Evolutionary conservation across 2,888 invertebrate species (phyloP).

Genomic region (Leucozona laternaria): DNA sequence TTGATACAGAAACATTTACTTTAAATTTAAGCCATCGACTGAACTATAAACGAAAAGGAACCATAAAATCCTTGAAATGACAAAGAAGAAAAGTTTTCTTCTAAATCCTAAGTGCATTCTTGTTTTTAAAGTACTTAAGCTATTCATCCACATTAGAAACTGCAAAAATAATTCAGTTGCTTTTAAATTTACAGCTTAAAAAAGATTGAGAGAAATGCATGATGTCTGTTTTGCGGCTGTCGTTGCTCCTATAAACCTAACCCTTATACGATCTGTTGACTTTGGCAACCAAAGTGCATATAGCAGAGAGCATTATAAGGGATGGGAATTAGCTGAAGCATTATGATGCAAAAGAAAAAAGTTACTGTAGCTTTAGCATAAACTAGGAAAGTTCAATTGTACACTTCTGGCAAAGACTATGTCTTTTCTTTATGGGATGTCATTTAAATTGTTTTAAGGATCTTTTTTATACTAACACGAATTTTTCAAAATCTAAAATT

Average conservation of each 20-base stretch:
- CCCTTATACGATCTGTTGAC: constrained; percentile 49
- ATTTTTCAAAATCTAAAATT: neutral
- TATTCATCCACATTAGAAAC: constrained; percentile 45
- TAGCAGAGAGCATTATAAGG: neutral
- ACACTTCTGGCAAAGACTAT: neutral
- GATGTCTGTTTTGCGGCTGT: constrained; percentile 46
- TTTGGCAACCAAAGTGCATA: constrained; percentile 42
- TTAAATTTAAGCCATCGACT: neutral
- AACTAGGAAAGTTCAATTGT: constrained; percentile 2
- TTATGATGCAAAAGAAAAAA: constrained; percentile 3
- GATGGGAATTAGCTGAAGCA: constrained; percentile 31
- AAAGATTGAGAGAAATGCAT: constrained; percentile 49
- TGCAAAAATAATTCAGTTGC: constrained; percentile 40
- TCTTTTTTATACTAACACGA: too few relatives aligned
- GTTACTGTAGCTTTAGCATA: neutral
- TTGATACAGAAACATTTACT: neutral
- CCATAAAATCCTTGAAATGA: constrained; percentile 3
- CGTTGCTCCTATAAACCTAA: constrained; percentile 18
- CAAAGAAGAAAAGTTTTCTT: constrained; percentile 20
- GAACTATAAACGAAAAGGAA: constrained; percentile 3
- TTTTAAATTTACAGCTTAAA: constrained; percentile 57
- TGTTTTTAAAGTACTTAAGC: constrained; percentile 45
- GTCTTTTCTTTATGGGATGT: neutral
- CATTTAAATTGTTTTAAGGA: neutral
- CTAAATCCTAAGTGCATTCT: constrained; percentile 50